These are phyloP conservation scores for Drymonia ruficornis DNA, from an alignment of 2,888 invertebrate genomes.

Conservation along the genomic window DNA sequence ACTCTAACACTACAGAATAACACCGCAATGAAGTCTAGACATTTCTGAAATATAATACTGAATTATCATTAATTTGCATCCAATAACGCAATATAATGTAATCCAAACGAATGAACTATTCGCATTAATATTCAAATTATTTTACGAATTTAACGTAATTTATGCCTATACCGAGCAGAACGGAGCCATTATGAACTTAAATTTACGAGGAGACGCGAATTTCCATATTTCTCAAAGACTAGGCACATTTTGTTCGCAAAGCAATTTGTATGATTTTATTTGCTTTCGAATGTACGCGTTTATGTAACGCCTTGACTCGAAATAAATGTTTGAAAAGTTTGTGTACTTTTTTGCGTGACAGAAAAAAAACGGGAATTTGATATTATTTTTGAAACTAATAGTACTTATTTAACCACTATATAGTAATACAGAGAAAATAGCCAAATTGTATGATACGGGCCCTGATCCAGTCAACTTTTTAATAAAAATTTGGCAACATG, in stretches of 20 bases:
- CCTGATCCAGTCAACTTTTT: neutral
- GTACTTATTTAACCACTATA: no score
- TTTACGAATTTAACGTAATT: conserved; percentile 41
- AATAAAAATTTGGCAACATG: neutral
- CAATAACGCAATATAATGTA: conserved; percentile 28
- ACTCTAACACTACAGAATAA: no score
- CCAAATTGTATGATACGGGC: neutral
- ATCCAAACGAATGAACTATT: conserved; percentile 35
- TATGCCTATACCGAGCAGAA: conserved; percentile 38
- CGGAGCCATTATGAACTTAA: conserved; percentile 44
- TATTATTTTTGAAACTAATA: no score
- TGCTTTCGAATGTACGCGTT: conserved; percentile 19
- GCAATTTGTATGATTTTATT: conserved; percentile 37
- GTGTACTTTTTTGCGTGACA: neutral
- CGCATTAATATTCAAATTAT: conserved; percentile 40
- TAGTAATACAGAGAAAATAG: no score
- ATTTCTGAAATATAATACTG: neutral
- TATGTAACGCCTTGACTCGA: conserved; percentile 5
- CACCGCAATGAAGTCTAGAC: neutral
- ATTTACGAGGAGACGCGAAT: conserved; percentile 41
- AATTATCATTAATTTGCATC: no score
- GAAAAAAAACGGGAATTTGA: no score
- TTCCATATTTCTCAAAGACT: conserved; percentile 38
- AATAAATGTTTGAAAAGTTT: neutral
- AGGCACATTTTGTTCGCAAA: conserved; percentile 22